These are phyloP conservation scores for Dinocampus coccinellae DNA, from an alignment of 2,888 invertebrate species.

Conservation along the genomic window DNA sequence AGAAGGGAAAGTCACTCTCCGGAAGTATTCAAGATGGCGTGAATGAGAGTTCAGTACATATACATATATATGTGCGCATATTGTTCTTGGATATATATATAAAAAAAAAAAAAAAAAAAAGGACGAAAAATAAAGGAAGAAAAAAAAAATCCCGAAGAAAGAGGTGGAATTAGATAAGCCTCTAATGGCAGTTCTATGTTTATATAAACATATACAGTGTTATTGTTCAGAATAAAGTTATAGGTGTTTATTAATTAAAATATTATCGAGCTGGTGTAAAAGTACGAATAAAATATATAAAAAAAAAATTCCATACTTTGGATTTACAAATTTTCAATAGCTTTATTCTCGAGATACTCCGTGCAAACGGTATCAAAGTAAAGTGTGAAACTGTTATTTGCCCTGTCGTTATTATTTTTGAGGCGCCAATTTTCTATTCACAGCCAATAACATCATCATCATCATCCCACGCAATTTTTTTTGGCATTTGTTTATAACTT, in stretches of 20 bases:
- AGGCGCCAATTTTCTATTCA: neutral
- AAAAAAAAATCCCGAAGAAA: too few relatives aligned
- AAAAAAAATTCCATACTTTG: neutral
- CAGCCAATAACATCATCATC: neutral
- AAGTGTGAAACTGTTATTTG: slow-evolving; percentile 1
- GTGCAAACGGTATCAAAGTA: neutral
- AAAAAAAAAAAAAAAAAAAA: neutral
- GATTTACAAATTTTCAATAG: neutral
- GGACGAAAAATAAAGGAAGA: neutral
- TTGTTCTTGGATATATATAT: neutral
- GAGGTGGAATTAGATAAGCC: too few relatives aligned
- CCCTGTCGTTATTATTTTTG: slow-evolving; percentile 17
- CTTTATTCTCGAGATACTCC: neutral
- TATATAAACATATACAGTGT: too few relatives aligned
- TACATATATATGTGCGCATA: neutral
- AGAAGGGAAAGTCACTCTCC: slow-evolving; percentile 16
- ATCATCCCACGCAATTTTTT: slow-evolving; percentile 32
- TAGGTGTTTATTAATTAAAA: too few relatives aligned
- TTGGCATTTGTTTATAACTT: slow-evolving; percentile 36
- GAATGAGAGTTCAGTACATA: slow-evolving; percentile 20
- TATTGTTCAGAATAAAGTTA: too few relatives aligned
- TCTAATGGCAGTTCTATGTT: too few relatives aligned
- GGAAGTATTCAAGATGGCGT: slow-evolving; percentile 49
- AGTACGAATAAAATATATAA: neutral
- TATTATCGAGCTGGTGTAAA: too few relatives aligned